phyloP scores from a whole-genome alignment of 2,113 vertebrate genomes.

The Shinisaurus crocodilurus region DNA sequence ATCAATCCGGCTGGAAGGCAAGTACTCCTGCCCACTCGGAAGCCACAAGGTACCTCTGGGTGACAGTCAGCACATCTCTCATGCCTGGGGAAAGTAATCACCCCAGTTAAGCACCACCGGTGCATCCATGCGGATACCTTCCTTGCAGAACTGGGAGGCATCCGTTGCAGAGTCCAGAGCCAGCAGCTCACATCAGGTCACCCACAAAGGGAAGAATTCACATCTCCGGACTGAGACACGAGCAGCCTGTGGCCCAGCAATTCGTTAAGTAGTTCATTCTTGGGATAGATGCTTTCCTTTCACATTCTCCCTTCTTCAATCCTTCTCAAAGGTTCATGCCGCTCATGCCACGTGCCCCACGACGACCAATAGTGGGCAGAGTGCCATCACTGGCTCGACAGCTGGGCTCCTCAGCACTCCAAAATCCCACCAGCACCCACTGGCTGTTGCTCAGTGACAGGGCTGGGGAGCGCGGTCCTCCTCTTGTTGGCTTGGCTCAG shows the following conservation, averaged over 20 bases:
- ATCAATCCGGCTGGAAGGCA: neutral
- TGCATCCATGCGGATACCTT: fast-evolving
- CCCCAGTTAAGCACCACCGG: fast-evolving
- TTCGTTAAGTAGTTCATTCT: neutral
- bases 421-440: neutral
- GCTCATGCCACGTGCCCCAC: neutral
- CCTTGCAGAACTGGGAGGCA: neutral
- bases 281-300: neutral
- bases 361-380: neutral
- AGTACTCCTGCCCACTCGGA: neutral
- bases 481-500: neutral
- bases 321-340: neutral
- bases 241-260: fast-evolving
- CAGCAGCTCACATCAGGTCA: neutral
- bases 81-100: neutral
- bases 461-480: neutral
- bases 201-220: fast-evolving
- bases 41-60: neutral
- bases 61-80: fast-evolving
- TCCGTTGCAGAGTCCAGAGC: neutral
- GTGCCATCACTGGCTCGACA: neutral
- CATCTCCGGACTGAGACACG: neutral
- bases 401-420: neutral
- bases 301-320: neutral
- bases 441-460: neutral